A percentile compares a stretch with the other conserved stretches of the same genome.
phyloP scores from a whole-genome alignment of 2,113 vertebrate species.

The Passer domesticus region DNA sequence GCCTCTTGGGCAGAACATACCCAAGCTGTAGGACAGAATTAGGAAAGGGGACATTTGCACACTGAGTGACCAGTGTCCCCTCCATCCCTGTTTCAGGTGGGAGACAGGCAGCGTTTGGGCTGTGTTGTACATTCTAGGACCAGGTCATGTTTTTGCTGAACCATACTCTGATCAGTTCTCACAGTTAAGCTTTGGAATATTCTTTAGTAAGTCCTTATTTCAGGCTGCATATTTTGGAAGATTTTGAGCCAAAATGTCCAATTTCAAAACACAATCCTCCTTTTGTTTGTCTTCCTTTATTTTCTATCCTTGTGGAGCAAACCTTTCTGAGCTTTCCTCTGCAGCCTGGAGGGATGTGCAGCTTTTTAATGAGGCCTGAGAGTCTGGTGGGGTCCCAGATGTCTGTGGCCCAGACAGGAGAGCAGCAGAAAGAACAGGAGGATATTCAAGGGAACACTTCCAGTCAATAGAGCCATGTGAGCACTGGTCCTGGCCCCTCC shows the following conservation, averaged over 20 bases:
- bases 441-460: not conserved
- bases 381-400: not conserved
- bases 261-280: not conserved
- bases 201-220: not conserved
- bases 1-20: not conserved
- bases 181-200: not conserved
- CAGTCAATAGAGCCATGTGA: not conserved
- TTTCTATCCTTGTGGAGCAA: not conserved
- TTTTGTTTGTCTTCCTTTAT: not conserved
- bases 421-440: not conserved
- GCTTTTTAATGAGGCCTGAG: not conserved
- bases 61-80: accelerated
- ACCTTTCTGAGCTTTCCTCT: not conserved
- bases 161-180: not conserved
- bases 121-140: not conserved
- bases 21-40: not conserved
- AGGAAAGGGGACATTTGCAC: not conserved
- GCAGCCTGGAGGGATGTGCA: not conserved
- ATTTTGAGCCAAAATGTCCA: not conserved
- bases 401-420: not conserved
- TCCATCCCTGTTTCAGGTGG: not conserved
- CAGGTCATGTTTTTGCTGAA: not conserved
- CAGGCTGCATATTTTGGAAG: not conserved
- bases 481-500: not conserved
- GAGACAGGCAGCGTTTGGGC: not conserved